Percentiles rank a stretch among this genome's conserved stretches.
phyloP scores from a whole-genome alignment of 2,113 vertebrate genomes.

The Notiomystis cincta region DNA sequence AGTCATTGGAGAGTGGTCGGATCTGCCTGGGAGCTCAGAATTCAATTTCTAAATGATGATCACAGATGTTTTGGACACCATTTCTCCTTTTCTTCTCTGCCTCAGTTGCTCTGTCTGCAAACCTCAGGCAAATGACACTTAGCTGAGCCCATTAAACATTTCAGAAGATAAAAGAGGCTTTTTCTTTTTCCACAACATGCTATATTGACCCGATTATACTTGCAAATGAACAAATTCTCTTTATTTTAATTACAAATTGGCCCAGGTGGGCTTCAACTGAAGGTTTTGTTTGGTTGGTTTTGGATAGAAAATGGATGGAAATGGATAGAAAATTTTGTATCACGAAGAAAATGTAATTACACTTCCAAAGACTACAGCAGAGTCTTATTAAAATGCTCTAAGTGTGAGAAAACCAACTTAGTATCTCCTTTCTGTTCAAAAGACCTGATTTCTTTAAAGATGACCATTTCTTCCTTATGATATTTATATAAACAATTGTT shows the following conservation, averaged over 20 bases:
- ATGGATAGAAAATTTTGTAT: not conserved
- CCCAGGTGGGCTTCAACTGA: not conserved
- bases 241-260: not conserved
- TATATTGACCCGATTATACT: not conserved
- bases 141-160: not conserved
- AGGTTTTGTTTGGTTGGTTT: not conserved
- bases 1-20: not conserved
- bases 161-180: not conserved
- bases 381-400: not conserved
- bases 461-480: not conserved
- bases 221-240: not conserved
- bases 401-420: not conserved
- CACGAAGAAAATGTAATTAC: not conserved
- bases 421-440: not conserved
- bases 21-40: not conserved
- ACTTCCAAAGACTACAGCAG: not conserved
- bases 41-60: not conserved
- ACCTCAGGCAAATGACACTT: not conserved
- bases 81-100: not conserved
- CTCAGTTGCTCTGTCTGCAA: not conserved
- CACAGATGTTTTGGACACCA: not conserved
- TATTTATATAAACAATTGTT: not conserved
- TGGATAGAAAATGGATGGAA: not conserved
- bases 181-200: not conserved
- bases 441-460: not conserved